Evolutionary conservation across 2,113 vertebrate species (phyloP), one percentile per base, ranked within the genome.

Genomic region (Ciconia maguari): DNA sequence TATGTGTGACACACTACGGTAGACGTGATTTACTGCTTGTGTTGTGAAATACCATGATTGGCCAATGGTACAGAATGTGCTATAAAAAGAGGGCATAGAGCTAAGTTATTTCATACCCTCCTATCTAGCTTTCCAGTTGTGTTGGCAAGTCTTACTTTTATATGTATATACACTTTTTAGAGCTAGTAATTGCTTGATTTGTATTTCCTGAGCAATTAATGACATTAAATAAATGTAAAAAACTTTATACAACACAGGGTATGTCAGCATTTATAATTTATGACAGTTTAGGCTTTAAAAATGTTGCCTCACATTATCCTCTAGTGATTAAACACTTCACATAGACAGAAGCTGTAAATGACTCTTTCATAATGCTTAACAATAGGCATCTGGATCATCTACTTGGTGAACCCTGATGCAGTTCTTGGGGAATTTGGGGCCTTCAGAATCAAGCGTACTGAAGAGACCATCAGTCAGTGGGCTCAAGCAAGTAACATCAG

Each of bases 1-100:
- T 57, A 36, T 1, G 7, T 49, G 22, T 83, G 86, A 60, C 46
- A 58, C 13, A 18, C 9, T n/a, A 7, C 0, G 0, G 27, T 54
- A 83, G 54, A 90, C 77, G 14, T 76, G 38, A 84, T 91, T 68
- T 65, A 65, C 60, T 75, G 36, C 49, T 55, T 57, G 16, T 72
- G 34, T 44, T 68, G 27, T 83, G 82, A 61, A 83, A 49, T 52
- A 60, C 26, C 42, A 32, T 11, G 55, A 76, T 0, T 68, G 81
- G 84, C 27, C 44, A 72, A 38, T 64, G 74, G 24, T 61, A 71
- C 19, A 61, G 36, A 61, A 46, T 7, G 11, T 61, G 65, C 36
- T 46, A 20, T 38, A 57, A 65, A 86, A 83, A 72, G 32, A 79
- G 70, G 26, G 19, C 25, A 86, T 30, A 79, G 14, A 80, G 19